Base-by-base conservation (phyloP, 1,140 invertebrate genomes). In the Callitettix versicolor region DNA sequence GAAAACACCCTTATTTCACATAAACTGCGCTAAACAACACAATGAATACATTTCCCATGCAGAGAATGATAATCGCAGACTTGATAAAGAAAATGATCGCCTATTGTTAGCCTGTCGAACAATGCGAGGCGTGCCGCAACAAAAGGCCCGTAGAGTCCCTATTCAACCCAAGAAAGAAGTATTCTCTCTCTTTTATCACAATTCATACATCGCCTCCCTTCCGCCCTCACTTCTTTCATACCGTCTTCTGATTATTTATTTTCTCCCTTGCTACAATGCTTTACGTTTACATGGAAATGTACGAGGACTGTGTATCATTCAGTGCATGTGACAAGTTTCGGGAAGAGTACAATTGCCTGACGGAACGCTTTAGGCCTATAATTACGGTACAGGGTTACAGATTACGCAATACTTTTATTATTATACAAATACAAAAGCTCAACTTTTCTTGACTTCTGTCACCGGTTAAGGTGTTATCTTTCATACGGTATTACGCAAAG, bases 41-140 rank as follows among this genome's bases (percentile, higher is more conserved):
- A 30, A 30, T 30, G 26, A 30, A 30, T 30, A 30, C 26, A 30
- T 30, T 30, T 30, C 26, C 26, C 26, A 30, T 46, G 43, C 43
- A 46, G 17, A 18, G 51, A 53, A 36, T 53, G 41, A 53, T 53
- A 53, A 53, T 53, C 51, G 51, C 33, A 34, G 51, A 53, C 33
- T 53, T 53, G 51, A 53, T 53, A 53, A 53, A 53, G 51, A 53
- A 53, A 53, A 53, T 38, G 51, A 53, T 53, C 51, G 51, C 21
- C 36, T 24, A 53, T 53, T 38, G 51, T 24, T 42, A 40, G 18
- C 18, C 17, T 42, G 22, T 40, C 41, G 51, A 42, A 53, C 51
- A 53, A 53, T 53, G 51, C 18, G 21, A 24, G 21, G 51, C 51
- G 51, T 53, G 51, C 38, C 51, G 51, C 41, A 21, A 53, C 51